phyloP scores from a whole-genome alignment of 2,797 vertebrate genomes.

The Diplodus puntazzo region DNA sequence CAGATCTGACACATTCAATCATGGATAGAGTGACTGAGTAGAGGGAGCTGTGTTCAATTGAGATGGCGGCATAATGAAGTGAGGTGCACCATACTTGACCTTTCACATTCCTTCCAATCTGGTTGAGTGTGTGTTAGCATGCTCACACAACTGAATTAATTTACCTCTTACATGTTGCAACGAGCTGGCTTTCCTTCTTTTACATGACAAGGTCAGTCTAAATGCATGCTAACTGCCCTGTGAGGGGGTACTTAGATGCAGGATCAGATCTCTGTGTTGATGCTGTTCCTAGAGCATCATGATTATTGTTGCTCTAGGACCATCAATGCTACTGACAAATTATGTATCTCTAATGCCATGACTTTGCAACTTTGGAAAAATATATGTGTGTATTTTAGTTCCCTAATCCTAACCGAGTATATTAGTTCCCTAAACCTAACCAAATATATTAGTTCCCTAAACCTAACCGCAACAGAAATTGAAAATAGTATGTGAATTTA shows the following conservation, averaged over 20 bases:
- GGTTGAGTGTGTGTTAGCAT: constrained; percentile 8
- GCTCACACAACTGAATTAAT: constrained; percentile 37
- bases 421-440: too few relatives aligned
- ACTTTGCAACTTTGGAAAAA: too few relatives aligned
- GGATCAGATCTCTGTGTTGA: too few relatives aligned
- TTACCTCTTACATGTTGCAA: not conserved
- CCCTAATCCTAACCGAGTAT: too few relatives aligned
- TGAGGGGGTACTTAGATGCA: not conserved
- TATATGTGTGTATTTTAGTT: too few relatives aligned
- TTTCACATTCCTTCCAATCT: constrained; percentile 52
- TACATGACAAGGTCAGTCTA: not conserved
- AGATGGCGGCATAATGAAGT: constrained; percentile 60
- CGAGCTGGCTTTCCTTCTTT: constrained; percentile 11
- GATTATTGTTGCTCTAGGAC: too few relatives aligned
- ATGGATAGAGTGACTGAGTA: constrained; percentile 35
- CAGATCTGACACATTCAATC: constrained; percentile 62
- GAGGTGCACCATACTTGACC: constrained; percentile 63
- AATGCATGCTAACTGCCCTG: not conserved
- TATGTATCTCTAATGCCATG: too few relatives aligned
- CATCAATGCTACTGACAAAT: too few relatives aligned
- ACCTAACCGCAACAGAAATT: too few relatives aligned
- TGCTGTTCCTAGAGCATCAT: too few relatives aligned
- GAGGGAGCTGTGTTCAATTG: constrained; percentile 63
- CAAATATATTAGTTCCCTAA: too few relatives aligned
- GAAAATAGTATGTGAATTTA: too few relatives aligned